A percentile compares a stretch with the other conserved stretches of the same genome.
Evolutionary conservation across 2,797 vertebrate species (phyloP).

Genomic region (Caiman crocodilus): DNA sequence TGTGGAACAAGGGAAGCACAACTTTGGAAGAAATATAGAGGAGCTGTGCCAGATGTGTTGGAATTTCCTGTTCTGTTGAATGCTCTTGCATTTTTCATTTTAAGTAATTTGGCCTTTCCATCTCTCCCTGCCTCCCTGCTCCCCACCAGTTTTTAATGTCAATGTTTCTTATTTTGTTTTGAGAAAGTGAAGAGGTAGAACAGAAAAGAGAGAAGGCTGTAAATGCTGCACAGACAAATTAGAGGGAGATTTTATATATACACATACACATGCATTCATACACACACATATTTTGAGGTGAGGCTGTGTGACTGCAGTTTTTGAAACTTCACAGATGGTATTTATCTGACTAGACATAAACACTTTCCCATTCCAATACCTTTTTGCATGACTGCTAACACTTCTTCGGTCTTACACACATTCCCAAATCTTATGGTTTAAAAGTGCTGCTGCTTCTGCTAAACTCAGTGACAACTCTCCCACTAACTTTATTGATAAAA

Average conservation of each 20-base stretch:
- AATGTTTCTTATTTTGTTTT: neutral
- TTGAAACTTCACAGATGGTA: conserved; percentile 26
- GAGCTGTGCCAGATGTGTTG: neutral
- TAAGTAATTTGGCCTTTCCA: neutral
- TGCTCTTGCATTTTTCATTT: neutral
- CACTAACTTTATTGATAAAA: neutral
- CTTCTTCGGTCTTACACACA: neutral
- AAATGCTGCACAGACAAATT: neutral
- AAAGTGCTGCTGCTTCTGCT: neutral
- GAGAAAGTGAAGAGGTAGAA: neutral
- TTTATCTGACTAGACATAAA: neutral
- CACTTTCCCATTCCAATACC: neutral
- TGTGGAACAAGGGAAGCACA: neutral
- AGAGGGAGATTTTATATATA: no score
- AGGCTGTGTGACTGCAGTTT: neutral
- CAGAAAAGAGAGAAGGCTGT: neutral
- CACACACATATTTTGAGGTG: neutral
- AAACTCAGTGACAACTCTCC: neutral
- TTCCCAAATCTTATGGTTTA: neutral
- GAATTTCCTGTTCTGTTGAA: neutral
- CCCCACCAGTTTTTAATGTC: neutral
- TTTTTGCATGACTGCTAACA: neutral
- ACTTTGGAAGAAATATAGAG: neutral
- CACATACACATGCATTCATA: neutral
- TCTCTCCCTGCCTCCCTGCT: neutral